Conservation (phyloP, 2,888 invertebrate genomes). For the Tricholauxania praeusta region DNA sequence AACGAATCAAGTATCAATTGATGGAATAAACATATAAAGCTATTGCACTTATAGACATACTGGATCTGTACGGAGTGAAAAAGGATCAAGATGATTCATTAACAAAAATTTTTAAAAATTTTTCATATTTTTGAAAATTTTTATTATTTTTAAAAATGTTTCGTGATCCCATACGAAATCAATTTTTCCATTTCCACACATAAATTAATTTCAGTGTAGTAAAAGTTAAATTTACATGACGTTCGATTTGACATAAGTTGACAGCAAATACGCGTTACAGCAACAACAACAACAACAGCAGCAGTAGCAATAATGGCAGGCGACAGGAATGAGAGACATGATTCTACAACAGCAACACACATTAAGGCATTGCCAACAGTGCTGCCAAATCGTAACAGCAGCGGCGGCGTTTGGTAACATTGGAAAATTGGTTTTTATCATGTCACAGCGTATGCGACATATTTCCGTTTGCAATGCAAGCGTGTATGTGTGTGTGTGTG, state of each 20-base stretch:
- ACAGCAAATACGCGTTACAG: slow-evolving; percentile 12
- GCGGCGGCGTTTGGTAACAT: slow-evolving; percentile 22
- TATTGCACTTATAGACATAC: too few species aligned
- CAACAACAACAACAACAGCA: slow-evolving; percentile 16
- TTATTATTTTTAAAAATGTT: too few species aligned
- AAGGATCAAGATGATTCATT: too few species aligned
- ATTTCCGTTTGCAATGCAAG: slow-evolving; percentile 13
- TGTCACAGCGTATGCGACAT: slow-evolving; percentile 37
- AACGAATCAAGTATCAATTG: too few species aligned
- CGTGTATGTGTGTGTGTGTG: background rate
- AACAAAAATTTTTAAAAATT: too few species aligned
- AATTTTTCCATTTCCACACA: background rate
- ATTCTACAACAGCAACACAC: slow-evolving; percentile 3
- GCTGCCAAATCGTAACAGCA: background rate
- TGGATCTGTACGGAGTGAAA: too few species aligned
- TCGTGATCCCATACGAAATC: background rate
- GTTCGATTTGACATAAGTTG: slow-evolving; percentile 35
- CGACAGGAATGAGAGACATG: background rate
- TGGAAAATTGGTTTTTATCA: slow-evolving; percentile 26
- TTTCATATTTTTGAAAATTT: too few species aligned
- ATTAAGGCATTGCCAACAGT: slow-evolving; percentile 2
- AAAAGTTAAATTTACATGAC: slow-evolving; percentile 11
- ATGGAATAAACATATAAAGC: too few species aligned
- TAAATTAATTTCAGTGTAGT: background rate
- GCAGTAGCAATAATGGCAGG: background rate